Evolutionary conservation across 2,888 invertebrate species (phyloP).

Genomic region (Anoncus sp.): DNA sequence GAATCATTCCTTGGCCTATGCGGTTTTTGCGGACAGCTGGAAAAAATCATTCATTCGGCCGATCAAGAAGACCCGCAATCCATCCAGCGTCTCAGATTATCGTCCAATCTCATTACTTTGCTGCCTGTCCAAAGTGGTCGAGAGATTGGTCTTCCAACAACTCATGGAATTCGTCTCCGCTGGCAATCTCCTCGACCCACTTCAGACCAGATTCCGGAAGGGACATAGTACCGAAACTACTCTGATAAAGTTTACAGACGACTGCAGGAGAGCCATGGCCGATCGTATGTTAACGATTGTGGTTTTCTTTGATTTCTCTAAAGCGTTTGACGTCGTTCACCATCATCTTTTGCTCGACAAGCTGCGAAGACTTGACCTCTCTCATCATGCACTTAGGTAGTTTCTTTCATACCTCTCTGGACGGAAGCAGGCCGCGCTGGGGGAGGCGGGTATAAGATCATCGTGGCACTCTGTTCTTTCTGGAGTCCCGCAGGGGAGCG

Average conservation of each 20-base stretch:
- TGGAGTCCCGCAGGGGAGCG: slow-evolving; percentile 40
- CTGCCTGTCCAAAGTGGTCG: neutral
- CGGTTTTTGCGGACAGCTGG: too few species aligned
- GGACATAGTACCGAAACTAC: slow-evolving; percentile 6
- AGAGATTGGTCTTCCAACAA: neutral
- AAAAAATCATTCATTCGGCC: too few species aligned
- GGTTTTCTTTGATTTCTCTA: slow-evolving; percentile 25
- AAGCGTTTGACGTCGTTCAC: slow-evolving; percentile 25
- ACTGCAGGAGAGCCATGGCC: slow-evolving; percentile 8
- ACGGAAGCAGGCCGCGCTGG: neutral
- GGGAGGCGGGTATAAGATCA: neutral
- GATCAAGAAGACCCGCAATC: too few species aligned
- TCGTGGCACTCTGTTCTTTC: slow-evolving; percentile 4
- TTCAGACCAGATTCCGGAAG: slow-evolving; percentile 9
- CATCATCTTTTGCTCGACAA: neutral
- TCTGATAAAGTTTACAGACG: slow-evolving; percentile 4
- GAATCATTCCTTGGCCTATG: too few species aligned
- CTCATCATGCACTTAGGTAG: neutral
- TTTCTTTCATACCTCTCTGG: neutral
- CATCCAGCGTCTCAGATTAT: too few species aligned
- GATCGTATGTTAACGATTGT: slow-evolving; percentile 3
- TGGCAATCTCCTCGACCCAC: neutral
- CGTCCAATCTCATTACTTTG: neutral
- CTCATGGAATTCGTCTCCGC: neutral
- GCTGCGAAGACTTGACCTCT: slow-evolving; percentile 1